These are phyloP conservation scores for Agrotis clavis DNA, from an alignment of 2,888 invertebrate species.

Conservation along the genomic window DNA sequence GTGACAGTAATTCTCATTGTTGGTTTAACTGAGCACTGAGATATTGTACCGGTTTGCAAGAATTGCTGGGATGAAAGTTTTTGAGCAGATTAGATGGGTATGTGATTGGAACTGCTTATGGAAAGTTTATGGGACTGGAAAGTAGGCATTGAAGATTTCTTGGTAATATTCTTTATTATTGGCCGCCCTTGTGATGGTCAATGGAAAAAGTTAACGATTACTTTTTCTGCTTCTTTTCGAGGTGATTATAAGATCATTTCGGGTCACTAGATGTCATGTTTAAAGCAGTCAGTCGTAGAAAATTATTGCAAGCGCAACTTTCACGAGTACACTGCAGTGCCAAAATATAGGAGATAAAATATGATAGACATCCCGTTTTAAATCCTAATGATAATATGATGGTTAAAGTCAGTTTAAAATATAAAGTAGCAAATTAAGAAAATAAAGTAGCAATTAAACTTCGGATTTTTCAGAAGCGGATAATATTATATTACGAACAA, in stretches of 20 bases:
- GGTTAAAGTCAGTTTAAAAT: too few relatives aligned
- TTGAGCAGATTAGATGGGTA: conserved; percentile 49
- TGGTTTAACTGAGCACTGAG: conserved; percentile 73
- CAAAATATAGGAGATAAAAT: too few relatives aligned
- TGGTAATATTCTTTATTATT: not conserved
- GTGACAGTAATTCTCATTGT: conserved; percentile 80
- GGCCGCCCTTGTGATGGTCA: not conserved
- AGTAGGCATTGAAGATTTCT: conserved; percentile 30
- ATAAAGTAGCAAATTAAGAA: too few relatives aligned
- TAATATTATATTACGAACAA: not conserved
- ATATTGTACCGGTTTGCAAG: conserved; percentile 66
- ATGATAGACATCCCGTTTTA: too few relatives aligned
- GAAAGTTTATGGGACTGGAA: conserved; percentile 28
- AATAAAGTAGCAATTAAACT: too few relatives aligned
- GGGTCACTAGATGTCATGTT: not conserved
- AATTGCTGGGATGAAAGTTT: conserved; percentile 58
- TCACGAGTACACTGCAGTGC: too few relatives aligned
- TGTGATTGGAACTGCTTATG: conserved; percentile 30
- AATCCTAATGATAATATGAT: too few relatives aligned
- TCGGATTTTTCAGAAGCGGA: not conserved
- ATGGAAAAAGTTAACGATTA: not conserved
- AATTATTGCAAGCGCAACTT: too few relatives aligned
- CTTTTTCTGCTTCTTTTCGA: not conserved
- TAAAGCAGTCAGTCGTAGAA: not conserved
- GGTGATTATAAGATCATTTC: not conserved